phyloP scores from a whole-genome alignment of 1,140 invertebrate genomes.

The Caenorhabditis latens region DNA sequence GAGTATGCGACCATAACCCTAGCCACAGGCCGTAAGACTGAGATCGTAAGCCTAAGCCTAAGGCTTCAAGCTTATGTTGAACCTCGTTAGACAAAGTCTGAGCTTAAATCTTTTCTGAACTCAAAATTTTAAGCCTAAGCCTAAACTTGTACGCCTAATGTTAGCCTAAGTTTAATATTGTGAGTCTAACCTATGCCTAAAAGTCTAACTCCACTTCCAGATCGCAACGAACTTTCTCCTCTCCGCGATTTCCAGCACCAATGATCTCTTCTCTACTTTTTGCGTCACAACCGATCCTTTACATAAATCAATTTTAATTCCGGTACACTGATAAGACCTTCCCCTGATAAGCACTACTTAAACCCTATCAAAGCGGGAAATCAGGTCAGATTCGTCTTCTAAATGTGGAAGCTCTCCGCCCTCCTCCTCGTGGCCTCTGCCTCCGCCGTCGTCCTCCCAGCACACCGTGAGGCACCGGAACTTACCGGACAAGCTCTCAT shows the following conservation, averaged over 20 bases:
- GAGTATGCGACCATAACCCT: too few species aligned
- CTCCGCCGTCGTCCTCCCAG: constrained; percentile 29
- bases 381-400: too few species aligned
- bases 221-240: constrained; percentile 1
- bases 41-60: too few species aligned
- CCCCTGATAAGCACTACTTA: not conserved
- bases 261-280: constrained; percentile 20
- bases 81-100: too few species aligned
- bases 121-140: too few species aligned
- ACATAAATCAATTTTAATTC: constrained; percentile 4
- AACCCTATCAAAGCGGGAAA: not conserved
- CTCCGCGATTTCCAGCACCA: not conserved
- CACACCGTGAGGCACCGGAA: constrained; percentile 62
- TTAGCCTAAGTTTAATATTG: too few species aligned
- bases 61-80: too few species aligned
- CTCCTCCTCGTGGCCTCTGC: constrained; percentile 17
- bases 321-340: not conserved
- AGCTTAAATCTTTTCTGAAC: too few species aligned
- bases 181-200: too few species aligned
- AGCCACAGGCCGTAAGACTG: too few species aligned
- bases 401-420: constrained; percentile 17
- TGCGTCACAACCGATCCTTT: not conserved
- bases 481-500: constrained; percentile 72
- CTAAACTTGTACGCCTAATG: too few species aligned
- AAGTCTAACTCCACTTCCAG: not conserved